Percentiles rank a stretch among this genome's conserved stretches.
phyloP scores from a whole-genome alignment of 2,888 invertebrate genomes.

The Dynastes grantii region DNA sequence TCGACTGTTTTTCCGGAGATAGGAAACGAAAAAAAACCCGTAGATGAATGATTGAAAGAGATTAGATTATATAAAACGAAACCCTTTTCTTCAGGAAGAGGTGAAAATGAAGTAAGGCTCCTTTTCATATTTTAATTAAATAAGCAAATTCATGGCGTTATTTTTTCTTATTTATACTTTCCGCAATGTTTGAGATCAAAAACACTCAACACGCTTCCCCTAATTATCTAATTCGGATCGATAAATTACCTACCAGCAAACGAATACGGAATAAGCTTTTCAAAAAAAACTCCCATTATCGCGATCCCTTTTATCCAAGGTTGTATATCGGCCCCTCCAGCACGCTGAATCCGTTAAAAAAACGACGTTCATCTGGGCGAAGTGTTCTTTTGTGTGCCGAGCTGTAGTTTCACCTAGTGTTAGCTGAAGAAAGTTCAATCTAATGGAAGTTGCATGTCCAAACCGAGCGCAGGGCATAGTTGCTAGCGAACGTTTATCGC shows the following conservation, averaged over 20 bases:
- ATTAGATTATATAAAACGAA: background rate
- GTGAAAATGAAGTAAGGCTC: background rate
- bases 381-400: slow-evolving; percentile 16
- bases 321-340: background rate
- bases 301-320: background rate
- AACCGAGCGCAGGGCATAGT: background rate
- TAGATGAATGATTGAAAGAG: slow-evolving; percentile 4
- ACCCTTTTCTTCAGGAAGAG: background rate
- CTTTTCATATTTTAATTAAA: slow-evolving; percentile 13
- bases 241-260: too few relatives aligned
- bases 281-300: background rate
- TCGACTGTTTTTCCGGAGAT: background rate
- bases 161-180: too few relatives aligned
- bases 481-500: background rate
- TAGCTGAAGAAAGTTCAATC: slow-evolving; percentile 16
- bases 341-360: background rate
- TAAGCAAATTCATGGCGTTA: background rate
- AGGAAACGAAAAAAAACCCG: background rate
- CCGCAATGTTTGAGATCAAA: too few relatives aligned
- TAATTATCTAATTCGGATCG: too few relatives aligned
- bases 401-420: background rate
- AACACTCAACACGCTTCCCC: too few relatives aligned
- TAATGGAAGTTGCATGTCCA: slow-evolving; percentile 29
- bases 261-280: too few relatives aligned
- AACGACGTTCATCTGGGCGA: background rate